A percentile compares a stretch with the other conserved stretches of the same genome.
These are phyloP conservation scores for Acanthornis magna DNA, from an alignment of 2,797 vertebrate species.

Conservation along the genomic window DNA sequence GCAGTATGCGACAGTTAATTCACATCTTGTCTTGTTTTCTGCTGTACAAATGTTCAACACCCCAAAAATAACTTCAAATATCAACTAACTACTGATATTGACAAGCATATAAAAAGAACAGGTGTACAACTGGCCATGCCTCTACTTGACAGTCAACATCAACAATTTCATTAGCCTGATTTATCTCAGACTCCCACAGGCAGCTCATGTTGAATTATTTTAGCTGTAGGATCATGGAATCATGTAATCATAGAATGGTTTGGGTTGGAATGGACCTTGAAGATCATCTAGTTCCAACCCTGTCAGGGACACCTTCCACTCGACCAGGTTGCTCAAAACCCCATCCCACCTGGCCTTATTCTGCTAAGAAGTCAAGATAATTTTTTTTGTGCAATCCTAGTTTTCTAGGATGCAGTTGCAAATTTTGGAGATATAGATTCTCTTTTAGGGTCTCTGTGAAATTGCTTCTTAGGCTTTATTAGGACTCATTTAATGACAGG, in stretches of 20 bases:
- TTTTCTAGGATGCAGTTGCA: not conserved
- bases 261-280: not conserved
- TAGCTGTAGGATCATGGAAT: not conserved
- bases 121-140: not conserved
- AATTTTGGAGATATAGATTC: not conserved
- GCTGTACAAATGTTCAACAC: not conserved
- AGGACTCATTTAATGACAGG: not conserved
- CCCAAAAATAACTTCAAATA: not conserved
- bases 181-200: not conserved
- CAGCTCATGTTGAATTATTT: not conserved
- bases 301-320: not conserved
- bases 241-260: not conserved
- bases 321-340: not conserved
- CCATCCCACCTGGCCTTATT: not conserved
- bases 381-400: not conserved
- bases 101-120: not conserved
- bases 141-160: not conserved
- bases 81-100: not conserved
- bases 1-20: not conserved
- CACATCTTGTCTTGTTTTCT: conserved; percentile 13
- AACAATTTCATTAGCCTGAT: not conserved
- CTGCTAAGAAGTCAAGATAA: not conserved
- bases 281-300: not conserved
- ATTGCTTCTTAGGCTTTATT: not conserved
- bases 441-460: not conserved